Evolutionary conservation across 2,113 vertebrate species (phyloP).

Genomic region (Phalacrocorax brasilianus): DNA sequence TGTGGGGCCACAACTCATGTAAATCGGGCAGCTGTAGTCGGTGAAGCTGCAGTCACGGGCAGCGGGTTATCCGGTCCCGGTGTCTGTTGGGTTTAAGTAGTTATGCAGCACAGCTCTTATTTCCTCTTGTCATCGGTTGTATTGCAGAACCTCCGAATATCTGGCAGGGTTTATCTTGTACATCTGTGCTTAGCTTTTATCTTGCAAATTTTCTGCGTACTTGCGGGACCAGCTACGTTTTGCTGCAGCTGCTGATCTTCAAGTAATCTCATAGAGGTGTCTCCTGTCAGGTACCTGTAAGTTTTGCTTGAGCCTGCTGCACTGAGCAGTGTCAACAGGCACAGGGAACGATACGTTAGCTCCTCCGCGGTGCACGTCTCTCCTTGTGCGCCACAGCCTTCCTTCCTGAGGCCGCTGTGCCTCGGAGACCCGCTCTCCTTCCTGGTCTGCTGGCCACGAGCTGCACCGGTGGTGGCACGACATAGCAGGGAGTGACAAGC

Average conservation of each 20-base stretch:
- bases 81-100: neutral
- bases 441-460: neutral
- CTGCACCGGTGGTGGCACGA: neutral
- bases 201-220: neutral
- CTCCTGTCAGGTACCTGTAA: neutral
- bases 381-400: neutral
- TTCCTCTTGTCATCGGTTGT: neutral
- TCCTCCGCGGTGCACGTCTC: fast-evolving
- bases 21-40: neutral
- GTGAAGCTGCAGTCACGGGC: fast-evolving
- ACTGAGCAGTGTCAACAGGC: neutral
- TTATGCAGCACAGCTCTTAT: neutral
- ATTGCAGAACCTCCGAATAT: neutral
- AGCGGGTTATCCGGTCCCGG: fast-evolving
- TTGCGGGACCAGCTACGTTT: neutral
- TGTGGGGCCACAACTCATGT: fast-evolving
- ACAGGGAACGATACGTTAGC: fast-evolving
- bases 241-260: neutral
- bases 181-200: neutral
- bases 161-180: neutral
- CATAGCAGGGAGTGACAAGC: fast-evolving
- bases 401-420: neutral
- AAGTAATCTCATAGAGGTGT: neutral
- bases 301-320: neutral
- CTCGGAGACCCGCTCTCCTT: neutral